Evolutionary conservation across 30 jellyfish, hydroid and myxozoan species (phyloP), one percentile per base, ranked within the genome.

Genomic region (Nemopilema nomurai): DNA sequence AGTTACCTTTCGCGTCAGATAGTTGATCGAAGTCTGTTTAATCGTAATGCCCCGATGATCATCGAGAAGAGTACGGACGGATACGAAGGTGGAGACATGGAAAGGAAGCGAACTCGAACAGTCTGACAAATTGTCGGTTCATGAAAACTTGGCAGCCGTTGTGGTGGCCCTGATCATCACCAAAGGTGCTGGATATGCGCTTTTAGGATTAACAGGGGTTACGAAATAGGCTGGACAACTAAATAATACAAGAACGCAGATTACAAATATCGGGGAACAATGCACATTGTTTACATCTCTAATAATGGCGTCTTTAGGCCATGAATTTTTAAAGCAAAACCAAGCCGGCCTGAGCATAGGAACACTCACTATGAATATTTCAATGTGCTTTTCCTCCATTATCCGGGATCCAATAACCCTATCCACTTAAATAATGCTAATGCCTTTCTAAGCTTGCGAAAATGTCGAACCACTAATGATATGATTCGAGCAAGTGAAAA

Each of bases 311-410:
- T 69, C 90, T 20, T 71, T 50, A 18, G 23, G 30, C 24, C 84
- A 82, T 82, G 74, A 82, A 82, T 70, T 51, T 82, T 69, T 82
- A 68, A 82, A 20, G 69, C 57, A 80, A 80, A 66, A 21, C 81
- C 65, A 20, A 32, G 69, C 20, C 81, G 84, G 78, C 77, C 69
- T 28, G 84, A 62, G 49, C 57, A 29, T 20, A 50, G 28, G 76
- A 29, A 57, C 75, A 49, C 79, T 23, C 62, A 3, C 30, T 28
- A 82, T 70, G 49, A 69, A 33, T 68, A 69, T 82, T 69, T 67
- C 22, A 82, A 29, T 57, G n/a, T 64, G 76, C 27, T 6, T 31
- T 32, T 41, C 21, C 25, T 52, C 52, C 25, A 28, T 52, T 79
- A 50, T 28, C 21, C 31, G 24, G 49, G 74, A 83, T 83, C 91